These are phyloP conservation scores for Hydrolagus affinis DNA, from an alignment of 2,113 vertebrate genomes.

Conservation along the genomic window DNA sequence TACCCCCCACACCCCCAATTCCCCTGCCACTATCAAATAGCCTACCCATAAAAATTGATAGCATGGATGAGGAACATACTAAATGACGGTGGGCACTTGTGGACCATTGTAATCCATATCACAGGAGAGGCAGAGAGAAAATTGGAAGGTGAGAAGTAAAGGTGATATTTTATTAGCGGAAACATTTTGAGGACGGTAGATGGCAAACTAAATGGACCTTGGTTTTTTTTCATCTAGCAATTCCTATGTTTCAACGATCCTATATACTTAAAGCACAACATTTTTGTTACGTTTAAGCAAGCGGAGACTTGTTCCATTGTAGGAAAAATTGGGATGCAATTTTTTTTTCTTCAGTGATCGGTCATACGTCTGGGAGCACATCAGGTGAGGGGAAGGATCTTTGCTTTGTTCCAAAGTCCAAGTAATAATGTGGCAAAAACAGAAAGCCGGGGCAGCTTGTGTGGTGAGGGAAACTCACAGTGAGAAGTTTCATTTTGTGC, in stretches of 20 bases:
- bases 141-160: background rate
- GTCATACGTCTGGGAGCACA: background rate
- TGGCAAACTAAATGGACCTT: too few species aligned
- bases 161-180: too few species aligned
- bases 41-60: background rate
- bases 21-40: background rate
- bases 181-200: too few species aligned
- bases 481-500: conserved; percentile 78
- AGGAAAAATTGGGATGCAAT: too few species aligned
- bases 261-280: background rate
- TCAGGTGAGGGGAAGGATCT: background rate
- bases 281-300: background rate
- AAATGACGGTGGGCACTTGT: too few species aligned
- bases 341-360: too few species aligned
- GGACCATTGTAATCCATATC: background rate
- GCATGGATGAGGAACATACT: background rate
- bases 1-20: too few species aligned
- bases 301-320: too few species aligned
- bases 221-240: background rate
- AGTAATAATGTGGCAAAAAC: conserved; percentile 65
- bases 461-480: conserved; percentile 77
- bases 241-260: too few species aligned
- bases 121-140: background rate
- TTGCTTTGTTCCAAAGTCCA: conserved; percentile 66
- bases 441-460: conserved; percentile 67